Conservation (phyloP, 2,888 invertebrate species). For the Rambutsinella grinnellia region DNA sequence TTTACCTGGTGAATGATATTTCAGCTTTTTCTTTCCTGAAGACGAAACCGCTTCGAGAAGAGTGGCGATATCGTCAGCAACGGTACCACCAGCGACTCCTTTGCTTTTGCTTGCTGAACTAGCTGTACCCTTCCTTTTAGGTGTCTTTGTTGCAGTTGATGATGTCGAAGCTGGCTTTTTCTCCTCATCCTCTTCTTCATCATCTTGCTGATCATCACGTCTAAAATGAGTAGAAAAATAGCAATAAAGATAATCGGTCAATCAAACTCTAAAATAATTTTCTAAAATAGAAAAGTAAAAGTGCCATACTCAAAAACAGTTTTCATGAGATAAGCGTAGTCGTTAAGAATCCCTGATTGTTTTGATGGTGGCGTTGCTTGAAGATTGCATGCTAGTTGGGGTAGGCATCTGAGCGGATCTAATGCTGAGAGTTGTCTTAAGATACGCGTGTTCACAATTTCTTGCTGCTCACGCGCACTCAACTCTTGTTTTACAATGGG, state of each 20-base stretch:
- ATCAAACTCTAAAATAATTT: slow-evolving; percentile 1
- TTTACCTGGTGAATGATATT: slow-evolving; percentile 6
- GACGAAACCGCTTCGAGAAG: neutral
- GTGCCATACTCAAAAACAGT: slow-evolving; percentile 58
- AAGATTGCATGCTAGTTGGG: slow-evolving; percentile 77
- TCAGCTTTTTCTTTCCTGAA: slow-evolving; percentile 8
- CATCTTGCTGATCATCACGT: slow-evolving; percentile 38
- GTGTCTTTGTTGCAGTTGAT: neutral
- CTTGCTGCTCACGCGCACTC: slow-evolving; percentile 26
- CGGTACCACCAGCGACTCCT: neutral
- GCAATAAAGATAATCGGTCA: neutral
- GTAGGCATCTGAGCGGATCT: slow-evolving; percentile 71
- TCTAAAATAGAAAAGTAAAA: neutral
- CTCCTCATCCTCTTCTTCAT: slow-evolving; percentile 32
- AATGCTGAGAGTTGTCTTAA: slow-evolving; percentile 59
- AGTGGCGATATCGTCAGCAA: neutral
- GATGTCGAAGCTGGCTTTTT: neutral
- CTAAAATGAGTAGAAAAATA: slow-evolving; percentile 13
- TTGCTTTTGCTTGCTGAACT: neutral
- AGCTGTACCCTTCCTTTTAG: neutral
- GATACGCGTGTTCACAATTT: slow-evolving; percentile 45
- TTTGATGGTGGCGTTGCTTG: slow-evolving; percentile 72
- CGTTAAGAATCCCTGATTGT: slow-evolving; percentile 58
- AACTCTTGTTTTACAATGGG: slow-evolving; percentile 13
- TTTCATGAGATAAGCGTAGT: slow-evolving; percentile 63